Conservation (phyloP, 2,888 invertebrate genomes). For the Lepidonotus clava region DNA sequence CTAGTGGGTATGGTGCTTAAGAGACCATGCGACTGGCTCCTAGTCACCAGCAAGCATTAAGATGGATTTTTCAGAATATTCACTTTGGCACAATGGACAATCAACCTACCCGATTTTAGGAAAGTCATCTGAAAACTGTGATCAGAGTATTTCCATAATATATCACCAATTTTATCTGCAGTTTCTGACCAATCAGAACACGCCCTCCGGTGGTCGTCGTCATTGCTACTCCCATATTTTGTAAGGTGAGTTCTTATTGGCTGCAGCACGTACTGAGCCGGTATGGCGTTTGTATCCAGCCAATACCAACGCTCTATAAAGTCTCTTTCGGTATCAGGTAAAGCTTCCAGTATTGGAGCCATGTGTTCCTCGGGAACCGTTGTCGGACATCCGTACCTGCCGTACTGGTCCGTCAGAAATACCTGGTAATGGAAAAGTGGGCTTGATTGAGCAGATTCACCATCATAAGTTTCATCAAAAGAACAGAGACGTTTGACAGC, state of each 20-base stretch:
- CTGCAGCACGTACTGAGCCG: conserved; percentile 43
- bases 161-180: conserved; percentile 9
- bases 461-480: not conserved
- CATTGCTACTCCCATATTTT: not conserved
- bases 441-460: not conserved
- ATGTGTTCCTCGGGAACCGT: conserved; percentile 32
- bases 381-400: conserved; percentile 51
- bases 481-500: too few species aligned
- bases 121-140: conserved; percentile 31
- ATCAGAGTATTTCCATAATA: not conserved
- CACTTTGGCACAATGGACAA: too few species aligned
- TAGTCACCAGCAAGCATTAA: not conserved
- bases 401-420: conserved; percentile 55
- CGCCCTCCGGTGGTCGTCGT: conserved; percentile 33
- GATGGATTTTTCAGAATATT: not conserved
- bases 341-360: conserved; percentile 1
- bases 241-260: conserved; percentile 15
- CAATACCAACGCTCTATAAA: conserved; percentile 55
- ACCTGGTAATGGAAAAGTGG: conserved; percentile 35
- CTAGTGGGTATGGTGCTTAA: too few species aligned
- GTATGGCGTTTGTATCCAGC: conserved; percentile 35
- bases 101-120: conserved; percentile 38
- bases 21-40: not conserved
- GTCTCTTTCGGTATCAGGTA: conserved; percentile 41
- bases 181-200: conserved; percentile 49